These are phyloP conservation scores for Linnaemya tessellans DNA, from an alignment of 2,888 invertebrate species.

Conservation along the genomic window DNA sequence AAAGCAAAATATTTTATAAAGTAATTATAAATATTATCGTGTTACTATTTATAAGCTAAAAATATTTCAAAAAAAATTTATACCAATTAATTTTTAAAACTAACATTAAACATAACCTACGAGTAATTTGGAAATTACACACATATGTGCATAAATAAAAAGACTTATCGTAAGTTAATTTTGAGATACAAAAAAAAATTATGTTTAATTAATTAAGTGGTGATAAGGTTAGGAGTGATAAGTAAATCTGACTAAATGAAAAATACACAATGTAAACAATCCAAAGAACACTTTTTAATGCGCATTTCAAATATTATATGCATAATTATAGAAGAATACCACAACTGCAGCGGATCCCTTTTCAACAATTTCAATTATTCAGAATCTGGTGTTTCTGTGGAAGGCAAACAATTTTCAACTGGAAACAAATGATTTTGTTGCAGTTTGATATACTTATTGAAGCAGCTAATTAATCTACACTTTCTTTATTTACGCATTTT, in stretches of 20 bases:
- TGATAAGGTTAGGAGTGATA: background rate
- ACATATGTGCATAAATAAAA: constrained; percentile 68
- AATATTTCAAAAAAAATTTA: background rate
- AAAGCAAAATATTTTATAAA: background rate
- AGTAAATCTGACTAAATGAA: background rate
- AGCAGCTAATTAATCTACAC: too few species aligned
- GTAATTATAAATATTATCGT: background rate
- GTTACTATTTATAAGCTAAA: constrained; percentile 6
- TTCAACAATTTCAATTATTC: too few species aligned
- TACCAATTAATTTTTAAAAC: constrained; percentile 4
- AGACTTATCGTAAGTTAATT: constrained; percentile 70
- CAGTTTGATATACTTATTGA: too few species aligned
- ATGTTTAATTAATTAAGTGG: constrained; percentile 6
- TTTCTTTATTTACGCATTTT: too few species aligned
- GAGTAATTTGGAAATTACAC: constrained; percentile 44
- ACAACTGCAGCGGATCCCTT: too few species aligned
- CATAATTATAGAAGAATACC: too few species aligned
- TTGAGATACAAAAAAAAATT: constrained; percentile 33
- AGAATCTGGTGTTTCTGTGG: too few species aligned
- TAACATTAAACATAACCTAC: constrained; percentile 2
- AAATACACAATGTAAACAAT: background rate
- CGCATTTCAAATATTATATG: too few species aligned
- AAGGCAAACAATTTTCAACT: too few species aligned
- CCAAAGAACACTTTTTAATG: too few species aligned
- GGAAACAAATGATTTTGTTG: too few species aligned